Evolutionary conservation across 2,888 invertebrate species (phyloP).

Genomic region (Aphelenchoides bicaudatus): DNA sequence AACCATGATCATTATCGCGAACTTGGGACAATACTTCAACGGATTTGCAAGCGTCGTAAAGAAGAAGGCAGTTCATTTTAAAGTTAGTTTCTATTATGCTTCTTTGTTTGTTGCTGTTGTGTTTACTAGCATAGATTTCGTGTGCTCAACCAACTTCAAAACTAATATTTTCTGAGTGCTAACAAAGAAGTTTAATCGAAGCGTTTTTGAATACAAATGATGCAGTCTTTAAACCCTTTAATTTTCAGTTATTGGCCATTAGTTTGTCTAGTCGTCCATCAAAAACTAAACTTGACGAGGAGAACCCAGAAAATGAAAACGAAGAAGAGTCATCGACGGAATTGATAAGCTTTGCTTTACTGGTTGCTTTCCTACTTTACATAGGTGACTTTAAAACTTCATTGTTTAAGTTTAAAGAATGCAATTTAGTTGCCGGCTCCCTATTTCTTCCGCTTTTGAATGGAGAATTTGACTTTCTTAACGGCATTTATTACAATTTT

Average conservation of each 20-base stretch:
- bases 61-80: slow-evolving; percentile 39
- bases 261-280: not conserved
- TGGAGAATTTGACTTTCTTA: slow-evolving; percentile 56
- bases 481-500: slow-evolving; percentile 59
- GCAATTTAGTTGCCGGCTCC: slow-evolving; percentile 57
- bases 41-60: slow-evolving; percentile 54
- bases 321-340: slow-evolving; percentile 44
- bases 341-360: slow-evolving; percentile 49
- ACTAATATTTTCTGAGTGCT: not conserved
- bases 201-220: too few relatives aligned
- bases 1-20: slow-evolving; percentile 60
- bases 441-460: slow-evolving; percentile 56
- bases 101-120: slow-evolving; percentile 14
- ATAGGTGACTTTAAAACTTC: too few relatives aligned
- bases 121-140: too few relatives aligned
- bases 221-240: not conserved
- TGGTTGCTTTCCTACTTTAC: slow-evolving; percentile 51
- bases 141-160: not conserved
- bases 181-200: slow-evolving; percentile 27
- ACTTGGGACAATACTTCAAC: slow-evolving; percentile 58
- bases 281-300: slow-evolving; percentile 10
- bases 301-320: slow-evolving; percentile 33
- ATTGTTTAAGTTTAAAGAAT: too few relatives aligned
- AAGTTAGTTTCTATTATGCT: not conserved
- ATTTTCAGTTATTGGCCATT: slow-evolving; percentile 1